Conservation (phyloP, 2,113 vertebrate genomes). For the Clupea harengus region DNA sequence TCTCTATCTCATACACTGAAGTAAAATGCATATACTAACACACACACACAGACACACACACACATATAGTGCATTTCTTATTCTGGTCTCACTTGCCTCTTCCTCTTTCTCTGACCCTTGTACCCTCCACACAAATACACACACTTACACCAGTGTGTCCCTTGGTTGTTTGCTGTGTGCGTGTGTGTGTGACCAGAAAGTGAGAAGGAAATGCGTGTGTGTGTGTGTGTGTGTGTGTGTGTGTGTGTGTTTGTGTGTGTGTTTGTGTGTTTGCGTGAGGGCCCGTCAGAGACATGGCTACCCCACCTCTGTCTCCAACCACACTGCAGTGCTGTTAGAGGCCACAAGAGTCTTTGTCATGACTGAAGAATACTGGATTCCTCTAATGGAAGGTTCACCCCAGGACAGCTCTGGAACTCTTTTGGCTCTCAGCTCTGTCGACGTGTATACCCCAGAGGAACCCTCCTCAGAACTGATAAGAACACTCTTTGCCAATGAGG, state of each 20-base stretch:
- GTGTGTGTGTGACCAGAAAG: background rate
- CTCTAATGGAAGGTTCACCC: background rate
- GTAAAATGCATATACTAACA: background rate
- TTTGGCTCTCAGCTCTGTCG: background rate
- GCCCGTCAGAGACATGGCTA: background rate
- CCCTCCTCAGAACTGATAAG: background rate
- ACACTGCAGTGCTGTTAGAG: background rate
- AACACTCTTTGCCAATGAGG: background rate
- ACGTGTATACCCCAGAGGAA: background rate
- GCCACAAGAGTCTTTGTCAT: background rate
- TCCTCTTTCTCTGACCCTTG: background rate
- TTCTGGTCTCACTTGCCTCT: background rate
- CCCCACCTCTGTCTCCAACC: too few species aligned
- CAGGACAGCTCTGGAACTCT: background rate
- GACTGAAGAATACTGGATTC: background rate
- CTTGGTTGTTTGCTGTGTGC: background rate
- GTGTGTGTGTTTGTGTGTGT: background rate
- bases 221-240: slow-evolving; percentile 9
- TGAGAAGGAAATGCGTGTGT: background rate
- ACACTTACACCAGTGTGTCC: background rate
- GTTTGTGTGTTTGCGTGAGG: background rate
- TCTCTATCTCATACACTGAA: too few species aligned
- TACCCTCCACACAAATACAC: background rate
- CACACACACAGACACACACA: background rate
- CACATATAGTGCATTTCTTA: too few species aligned